These are phyloP conservation scores for Hoplodrina blanda DNA, from an alignment of 2,888 invertebrate species.

Conservation along the genomic window DNA sequence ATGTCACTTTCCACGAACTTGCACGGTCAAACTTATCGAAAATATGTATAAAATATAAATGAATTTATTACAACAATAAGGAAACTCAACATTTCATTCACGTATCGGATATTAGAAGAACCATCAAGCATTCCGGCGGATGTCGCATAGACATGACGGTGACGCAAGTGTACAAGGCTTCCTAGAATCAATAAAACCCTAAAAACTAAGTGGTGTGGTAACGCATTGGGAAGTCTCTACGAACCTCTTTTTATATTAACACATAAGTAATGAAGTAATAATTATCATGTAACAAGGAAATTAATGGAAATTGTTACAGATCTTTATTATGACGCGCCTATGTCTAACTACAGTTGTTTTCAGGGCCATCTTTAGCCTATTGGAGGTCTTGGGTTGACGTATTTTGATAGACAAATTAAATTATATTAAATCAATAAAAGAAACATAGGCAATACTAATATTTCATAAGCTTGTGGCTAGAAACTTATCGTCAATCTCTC, in stretches of 20 bases:
- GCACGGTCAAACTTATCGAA: background rate
- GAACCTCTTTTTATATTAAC: constrained; percentile 29
- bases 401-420: too few relatives aligned
- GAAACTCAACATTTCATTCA: constrained; percentile 32
- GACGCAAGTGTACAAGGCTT: constrained; percentile 47
- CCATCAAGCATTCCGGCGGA: constrained; percentile 48
- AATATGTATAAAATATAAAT: constrained; percentile 1
- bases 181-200: constrained; percentile 27
- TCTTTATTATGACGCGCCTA: constrained; percentile 23
- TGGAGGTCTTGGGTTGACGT: too few relatives aligned
- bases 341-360: background rate
- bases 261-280: constrained; percentile 48
- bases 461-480: too few relatives aligned
- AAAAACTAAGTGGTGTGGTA: constrained; percentile 31
- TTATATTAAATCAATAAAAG: too few relatives aligned
- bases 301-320: constrained; percentile 36
- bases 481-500: too few relatives aligned
- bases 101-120: constrained; percentile 31
- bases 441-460: too few relatives aligned
- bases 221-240: constrained; percentile 25
- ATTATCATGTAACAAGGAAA: constrained; percentile 55
- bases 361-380: too few relatives aligned
- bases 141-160: constrained; percentile 51
- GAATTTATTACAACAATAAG: background rate
- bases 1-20: constrained; percentile 22